A percentile compares a stretch with the other conserved stretches of the same genome.
Conservation (phyloP, 2,888 invertebrate genomes). For the Xestia c-nigrum region DNA sequence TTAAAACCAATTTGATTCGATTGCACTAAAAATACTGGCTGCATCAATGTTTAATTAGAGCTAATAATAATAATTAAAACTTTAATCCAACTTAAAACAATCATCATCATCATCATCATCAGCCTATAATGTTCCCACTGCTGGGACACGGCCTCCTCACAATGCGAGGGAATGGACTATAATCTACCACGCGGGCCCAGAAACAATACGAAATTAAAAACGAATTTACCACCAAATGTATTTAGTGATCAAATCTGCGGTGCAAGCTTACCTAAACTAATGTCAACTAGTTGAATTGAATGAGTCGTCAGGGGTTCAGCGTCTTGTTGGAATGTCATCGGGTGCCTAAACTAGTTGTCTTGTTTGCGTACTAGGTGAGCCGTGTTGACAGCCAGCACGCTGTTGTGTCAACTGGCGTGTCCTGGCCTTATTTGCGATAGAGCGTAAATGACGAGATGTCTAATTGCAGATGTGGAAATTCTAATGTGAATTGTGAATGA, state of each 20-base stretch:
- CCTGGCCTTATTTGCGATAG: slow-evolving; percentile 58
- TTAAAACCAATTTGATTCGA: neutral
- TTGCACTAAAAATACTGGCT: neutral
- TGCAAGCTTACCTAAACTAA: slow-evolving; percentile 15
- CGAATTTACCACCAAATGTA: neutral
- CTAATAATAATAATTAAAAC: neutral
- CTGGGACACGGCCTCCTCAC: too few species aligned
- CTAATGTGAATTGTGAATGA: slow-evolving; percentile 29
- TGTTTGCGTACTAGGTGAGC: slow-evolving; percentile 65
- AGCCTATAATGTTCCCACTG: too few species aligned
- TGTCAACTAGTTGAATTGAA: slow-evolving; percentile 38
- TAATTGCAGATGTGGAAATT: slow-evolving; percentile 53
- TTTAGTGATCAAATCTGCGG: neutral
- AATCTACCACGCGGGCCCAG: too few species aligned
- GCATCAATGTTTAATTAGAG: neutral
- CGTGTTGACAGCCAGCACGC: slow-evolving; percentile 66
- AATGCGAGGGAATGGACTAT: too few species aligned
- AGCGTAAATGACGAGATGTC: slow-evolving; percentile 52
- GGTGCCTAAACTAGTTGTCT: slow-evolving; percentile 65
- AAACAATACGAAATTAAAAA: neutral
- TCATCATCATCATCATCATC: too few species aligned
- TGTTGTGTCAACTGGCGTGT: slow-evolving; percentile 56
- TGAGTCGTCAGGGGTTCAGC: slow-evolving; percentile 48
- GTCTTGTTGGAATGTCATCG: slow-evolving; percentile 65
- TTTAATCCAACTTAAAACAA: too few species aligned